phyloP scores from a whole-genome alignment of 2,113 vertebrate genomes.

The Oncorhynchus clarkii region DNA sequence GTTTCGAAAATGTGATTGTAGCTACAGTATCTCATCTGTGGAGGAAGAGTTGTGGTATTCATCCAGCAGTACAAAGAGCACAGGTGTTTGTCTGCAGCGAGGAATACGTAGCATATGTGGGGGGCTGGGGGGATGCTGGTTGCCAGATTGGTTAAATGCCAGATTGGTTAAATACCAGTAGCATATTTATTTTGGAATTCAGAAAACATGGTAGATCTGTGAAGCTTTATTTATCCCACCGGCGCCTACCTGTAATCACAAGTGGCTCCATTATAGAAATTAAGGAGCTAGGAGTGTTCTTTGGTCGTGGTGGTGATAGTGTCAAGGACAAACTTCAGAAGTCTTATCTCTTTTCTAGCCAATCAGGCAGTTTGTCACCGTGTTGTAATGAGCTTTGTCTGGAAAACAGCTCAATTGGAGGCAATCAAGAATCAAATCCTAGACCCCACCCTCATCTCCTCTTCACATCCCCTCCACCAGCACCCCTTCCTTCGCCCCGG shows the following conservation, averaged over 20 bases:
- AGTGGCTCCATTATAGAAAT: conserved; percentile 40
- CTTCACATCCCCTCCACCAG: not conserved
- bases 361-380: conserved; percentile 27
- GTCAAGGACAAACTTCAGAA: conserved; percentile 46
- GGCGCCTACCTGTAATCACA: conserved; percentile 18
- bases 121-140: too few species aligned
- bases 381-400: conserved; percentile 38
- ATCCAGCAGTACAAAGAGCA: conserved; percentile 10
- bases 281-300: not conserved
- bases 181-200: not conserved
- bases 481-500: not conserved
- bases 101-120: conserved; percentile 31
- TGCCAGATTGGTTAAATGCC: not conserved
- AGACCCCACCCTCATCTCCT: not conserved
- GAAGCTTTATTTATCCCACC: too few species aligned
- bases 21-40: conserved; percentile 21
- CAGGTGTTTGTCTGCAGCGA: conserved; percentile 44
- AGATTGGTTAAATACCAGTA: not conserved
- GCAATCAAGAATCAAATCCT: conserved; percentile 37
- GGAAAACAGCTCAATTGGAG: conserved; percentile 34
- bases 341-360: conserved; percentile 39
- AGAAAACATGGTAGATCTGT: not conserved
- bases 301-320: conserved; percentile 26
- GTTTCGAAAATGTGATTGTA: conserved; percentile 38
- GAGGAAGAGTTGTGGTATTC: conserved; percentile 48